Conservation (phyloP, 1,140 invertebrate genomes). For the Zaprionus inermis region DNA sequence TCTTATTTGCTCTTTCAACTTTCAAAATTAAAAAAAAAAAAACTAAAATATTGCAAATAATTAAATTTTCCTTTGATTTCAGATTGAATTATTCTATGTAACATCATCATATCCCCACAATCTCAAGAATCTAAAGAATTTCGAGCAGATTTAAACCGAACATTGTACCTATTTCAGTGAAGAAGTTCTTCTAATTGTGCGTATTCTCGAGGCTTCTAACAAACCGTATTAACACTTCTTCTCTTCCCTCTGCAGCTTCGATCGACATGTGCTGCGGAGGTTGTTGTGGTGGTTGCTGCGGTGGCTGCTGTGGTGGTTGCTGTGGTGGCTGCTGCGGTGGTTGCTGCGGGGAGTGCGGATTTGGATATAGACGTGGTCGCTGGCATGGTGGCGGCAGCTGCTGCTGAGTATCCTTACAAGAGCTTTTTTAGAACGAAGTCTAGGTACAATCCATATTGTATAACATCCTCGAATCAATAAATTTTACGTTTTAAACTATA, state of each 20-base stretch:
- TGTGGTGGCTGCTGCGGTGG: not conserved
- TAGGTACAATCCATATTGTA: not conserved
- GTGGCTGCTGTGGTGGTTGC: not conserved
- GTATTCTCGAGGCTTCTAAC: not conserved
- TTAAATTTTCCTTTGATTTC: not conserved
- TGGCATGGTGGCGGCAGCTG: not conserved
- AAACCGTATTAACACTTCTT: too few relatives aligned
- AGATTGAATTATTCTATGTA: slow-evolving; percentile 5
- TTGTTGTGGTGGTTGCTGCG: not conserved
- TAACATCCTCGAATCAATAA: not conserved
- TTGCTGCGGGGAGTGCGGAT: not conserved
- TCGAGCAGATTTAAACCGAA: not conserved
- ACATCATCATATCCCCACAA: not conserved
- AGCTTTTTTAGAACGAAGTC: slow-evolving; percentile 18
- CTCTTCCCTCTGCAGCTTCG: not conserved
- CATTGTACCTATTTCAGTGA: slow-evolving; percentile 13
- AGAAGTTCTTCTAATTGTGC: not conserved
- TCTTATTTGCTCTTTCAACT: too few relatives aligned
- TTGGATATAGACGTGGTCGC: not conserved
- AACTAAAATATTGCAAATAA: too few relatives aligned
- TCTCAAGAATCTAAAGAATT: not conserved
- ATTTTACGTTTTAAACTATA: too few relatives aligned
- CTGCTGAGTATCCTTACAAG: too few relatives aligned
- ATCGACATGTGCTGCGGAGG: slow-evolving; percentile 13
- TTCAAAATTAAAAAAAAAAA: too few relatives aligned